A percentile compares a stretch with the other conserved stretches of the same genome.
These are phyloP conservation scores for Anguilla marmorata DNA, from an alignment of 2,797 vertebrate species.

Conservation along the genomic window DNA sequence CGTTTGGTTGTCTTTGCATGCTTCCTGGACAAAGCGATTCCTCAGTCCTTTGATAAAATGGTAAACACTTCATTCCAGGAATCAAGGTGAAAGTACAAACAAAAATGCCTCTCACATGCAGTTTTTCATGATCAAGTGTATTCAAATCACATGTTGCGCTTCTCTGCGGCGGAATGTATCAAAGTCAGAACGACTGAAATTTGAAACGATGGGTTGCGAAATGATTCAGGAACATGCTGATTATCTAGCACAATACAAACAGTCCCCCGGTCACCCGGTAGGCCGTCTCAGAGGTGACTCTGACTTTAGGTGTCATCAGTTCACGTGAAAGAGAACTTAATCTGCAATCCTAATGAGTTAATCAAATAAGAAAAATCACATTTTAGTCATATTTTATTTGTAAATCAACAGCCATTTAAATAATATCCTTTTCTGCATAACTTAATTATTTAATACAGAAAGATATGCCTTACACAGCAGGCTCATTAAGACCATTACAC, in stretches of 20 bases:
- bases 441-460: conserved; percentile 14
- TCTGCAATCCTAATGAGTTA: conserved; percentile 10
- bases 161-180: not conserved
- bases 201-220: not conserved
- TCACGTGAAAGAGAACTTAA: not conserved
- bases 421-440: not conserved
- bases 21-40: conserved; percentile 9
- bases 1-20: not conserved
- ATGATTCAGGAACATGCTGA: not conserved
- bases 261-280: too few relatives aligned
- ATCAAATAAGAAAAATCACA: conserved; percentile 26
- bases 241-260: conserved; percentile 21
- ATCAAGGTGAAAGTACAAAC: not conserved
- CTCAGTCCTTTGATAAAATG: conserved; percentile 31
- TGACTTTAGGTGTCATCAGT: not conserved
- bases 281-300: not conserved
- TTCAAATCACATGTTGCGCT: not conserved
- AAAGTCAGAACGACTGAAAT: not conserved
- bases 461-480: not conserved
- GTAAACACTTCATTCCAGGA: not conserved
- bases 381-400: not conserved
- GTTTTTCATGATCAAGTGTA: conserved; percentile 5
- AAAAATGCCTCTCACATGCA: not conserved
- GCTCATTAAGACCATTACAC: not conserved
- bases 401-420: conserved; percentile 11